A percentile compares a stretch with the other conserved stretches of the same genome.
Evolutionary conservation across 2,113 vertebrate genomes (phyloP).

Genomic region (Trematocara nigrifrons): DNA sequence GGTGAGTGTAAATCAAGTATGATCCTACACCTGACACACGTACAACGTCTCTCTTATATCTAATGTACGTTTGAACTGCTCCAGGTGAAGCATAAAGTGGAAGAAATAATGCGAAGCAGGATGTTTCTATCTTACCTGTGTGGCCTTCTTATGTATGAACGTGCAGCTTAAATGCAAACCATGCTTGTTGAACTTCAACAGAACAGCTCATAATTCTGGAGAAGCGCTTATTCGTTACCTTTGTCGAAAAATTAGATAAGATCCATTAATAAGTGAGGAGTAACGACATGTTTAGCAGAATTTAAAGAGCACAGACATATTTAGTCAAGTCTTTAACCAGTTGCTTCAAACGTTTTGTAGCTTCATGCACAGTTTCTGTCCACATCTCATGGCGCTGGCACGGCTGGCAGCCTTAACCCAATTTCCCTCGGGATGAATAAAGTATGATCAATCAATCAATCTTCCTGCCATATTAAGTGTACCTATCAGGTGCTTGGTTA

Average conservation of each 20-base stretch:
- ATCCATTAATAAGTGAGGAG: not conserved
- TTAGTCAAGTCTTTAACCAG: not conserved
- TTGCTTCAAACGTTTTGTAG: not conserved
- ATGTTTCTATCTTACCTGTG: not conserved
- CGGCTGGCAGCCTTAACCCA: not conserved
- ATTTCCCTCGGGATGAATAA: not conserved
- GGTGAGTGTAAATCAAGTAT: constrained; percentile 13
- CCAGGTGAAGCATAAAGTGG: not conserved
- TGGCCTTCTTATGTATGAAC: not conserved
- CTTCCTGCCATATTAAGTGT: no score
- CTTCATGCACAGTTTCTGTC: not conserved
- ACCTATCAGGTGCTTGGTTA: no score
- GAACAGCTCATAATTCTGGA: not conserved
- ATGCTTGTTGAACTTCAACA: not conserved
- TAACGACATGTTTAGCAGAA: not conserved
- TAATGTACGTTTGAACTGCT: not conserved
- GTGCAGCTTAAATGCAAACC: not conserved
- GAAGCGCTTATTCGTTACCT: not conserved
- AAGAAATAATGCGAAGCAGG: not conserved
- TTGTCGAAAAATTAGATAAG: fast-evolving
- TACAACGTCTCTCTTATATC: constrained; percentile 2
- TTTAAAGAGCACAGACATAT: not conserved
- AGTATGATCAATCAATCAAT: not conserved
- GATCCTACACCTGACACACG: not conserved
- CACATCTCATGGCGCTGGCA: not conserved